Evolutionary conservation across 1,140 invertebrate genomes (phyloP).

Genomic region (Berghia stephanieae): DNA sequence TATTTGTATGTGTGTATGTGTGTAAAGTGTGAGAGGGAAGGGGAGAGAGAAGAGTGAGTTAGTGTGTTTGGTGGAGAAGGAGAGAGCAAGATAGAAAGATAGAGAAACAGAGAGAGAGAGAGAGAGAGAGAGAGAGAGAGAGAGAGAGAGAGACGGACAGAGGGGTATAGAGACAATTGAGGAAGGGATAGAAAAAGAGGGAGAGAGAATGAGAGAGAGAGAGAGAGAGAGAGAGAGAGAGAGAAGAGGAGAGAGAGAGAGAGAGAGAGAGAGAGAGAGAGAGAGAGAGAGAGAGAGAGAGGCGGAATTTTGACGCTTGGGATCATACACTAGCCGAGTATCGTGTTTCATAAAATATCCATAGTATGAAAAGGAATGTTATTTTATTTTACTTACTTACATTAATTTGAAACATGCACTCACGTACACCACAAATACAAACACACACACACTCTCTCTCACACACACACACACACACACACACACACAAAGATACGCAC

Average conservation of each 20-base stretch:
- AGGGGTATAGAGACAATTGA: not conserved
- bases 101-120: not conserved
- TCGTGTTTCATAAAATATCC: too few species aligned
- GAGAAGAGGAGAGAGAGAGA: not conserved
- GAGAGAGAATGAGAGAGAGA: not conserved
- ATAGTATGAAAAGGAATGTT: too few species aligned
- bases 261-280: not conserved
- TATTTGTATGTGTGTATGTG: too few species aligned
- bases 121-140: not conserved
- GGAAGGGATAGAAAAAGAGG: not conserved
- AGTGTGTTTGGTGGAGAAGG: not conserved
- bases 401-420: too few species aligned
- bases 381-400: too few species aligned
- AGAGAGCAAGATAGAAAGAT: not conserved
- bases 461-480: too few species aligned
- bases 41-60: not conserved
- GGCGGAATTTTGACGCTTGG: not conserved
- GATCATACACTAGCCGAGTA: too few species aligned
- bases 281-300: not conserved
- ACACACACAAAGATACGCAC: too few species aligned
- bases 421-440: too few species aligned
- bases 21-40: not conserved
- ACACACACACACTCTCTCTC: too few species aligned
- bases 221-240: not conserved
- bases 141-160: not conserved